Evolutionary conservation across 2,113 vertebrate species (phyloP).

Genomic region (Megalops atlanticus): DNA sequence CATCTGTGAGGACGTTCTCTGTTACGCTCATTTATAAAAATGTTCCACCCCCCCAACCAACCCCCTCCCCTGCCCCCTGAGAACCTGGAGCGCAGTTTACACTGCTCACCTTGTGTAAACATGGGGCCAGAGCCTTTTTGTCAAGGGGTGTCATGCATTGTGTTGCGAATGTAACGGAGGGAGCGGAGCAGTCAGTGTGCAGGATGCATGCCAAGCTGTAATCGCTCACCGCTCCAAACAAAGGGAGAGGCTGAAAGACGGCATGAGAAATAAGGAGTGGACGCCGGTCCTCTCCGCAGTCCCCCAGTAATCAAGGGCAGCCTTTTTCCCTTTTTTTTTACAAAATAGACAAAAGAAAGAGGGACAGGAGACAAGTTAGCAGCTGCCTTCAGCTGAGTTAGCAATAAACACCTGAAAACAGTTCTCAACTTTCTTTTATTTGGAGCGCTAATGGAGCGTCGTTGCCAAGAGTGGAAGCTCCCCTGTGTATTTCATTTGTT

Average conservation of each 20-base stretch:
- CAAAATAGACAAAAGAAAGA: conserved; percentile 14
- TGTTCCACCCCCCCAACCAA: no score
- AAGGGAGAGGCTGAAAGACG: conserved; percentile 8
- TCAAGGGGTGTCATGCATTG: background rate
- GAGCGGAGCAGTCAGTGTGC: background rate
- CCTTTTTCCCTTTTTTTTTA: background rate
- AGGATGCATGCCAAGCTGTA: background rate
- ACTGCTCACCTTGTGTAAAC: no score
- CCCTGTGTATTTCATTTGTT: conserved; percentile 72
- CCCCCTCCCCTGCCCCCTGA: no score
- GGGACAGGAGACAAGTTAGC: conserved; percentile 45
- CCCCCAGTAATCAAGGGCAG: background rate
- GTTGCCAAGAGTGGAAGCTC: conserved; percentile 73
- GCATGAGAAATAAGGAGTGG: conserved; percentile 34
- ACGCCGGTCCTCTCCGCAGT: background rate
- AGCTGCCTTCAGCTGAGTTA: conserved; percentile 56
- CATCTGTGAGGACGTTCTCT: background rate
- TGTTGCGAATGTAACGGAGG: no score
- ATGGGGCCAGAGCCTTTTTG: background rate
- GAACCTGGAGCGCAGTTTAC: background rate
- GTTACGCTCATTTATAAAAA: background rate
- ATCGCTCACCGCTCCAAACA: background rate
- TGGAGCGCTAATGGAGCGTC: conserved; percentile 69
- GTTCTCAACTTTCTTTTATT: conserved; percentile 63
- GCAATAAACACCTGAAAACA: conserved; percentile 69